Conservation (phyloP, 1,140 invertebrate genomes). For the Meloidogyne floridensis region DNA sequence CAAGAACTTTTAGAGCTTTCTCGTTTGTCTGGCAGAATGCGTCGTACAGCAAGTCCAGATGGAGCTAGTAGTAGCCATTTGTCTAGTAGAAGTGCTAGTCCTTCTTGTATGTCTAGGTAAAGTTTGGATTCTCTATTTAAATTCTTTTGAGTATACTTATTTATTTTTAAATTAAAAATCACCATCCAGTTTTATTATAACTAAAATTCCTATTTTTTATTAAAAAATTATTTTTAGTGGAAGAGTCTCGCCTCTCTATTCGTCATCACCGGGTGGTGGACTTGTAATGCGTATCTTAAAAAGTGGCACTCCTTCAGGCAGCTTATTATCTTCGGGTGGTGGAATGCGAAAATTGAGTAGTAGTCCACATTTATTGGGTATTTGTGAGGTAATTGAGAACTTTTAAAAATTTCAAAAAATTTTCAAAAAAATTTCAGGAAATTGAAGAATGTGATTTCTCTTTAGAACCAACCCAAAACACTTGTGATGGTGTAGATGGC, state of each 20-base stretch:
- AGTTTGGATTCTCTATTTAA: too few species aligned
- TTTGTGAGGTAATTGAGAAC: slow-evolving; percentile 56
- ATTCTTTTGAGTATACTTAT: too few species aligned
- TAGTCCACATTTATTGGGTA: slow-evolving; percentile 62
- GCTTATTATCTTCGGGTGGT: slow-evolving; percentile 36
- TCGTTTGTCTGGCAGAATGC: slow-evolving; percentile 46
- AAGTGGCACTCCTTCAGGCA: slow-evolving; percentile 2
- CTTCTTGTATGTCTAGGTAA: slow-evolving; percentile 44
- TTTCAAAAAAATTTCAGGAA: slow-evolving; percentile 19
- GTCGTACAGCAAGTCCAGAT: slow-evolving; percentile 49
- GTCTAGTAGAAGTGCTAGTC: slow-evolving; percentile 49
- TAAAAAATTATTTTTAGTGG: not conserved
- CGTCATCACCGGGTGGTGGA: not conserved
- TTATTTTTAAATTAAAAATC: too few species aligned
- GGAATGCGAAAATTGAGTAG: slow-evolving; percentile 63
- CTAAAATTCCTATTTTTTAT: too few species aligned
- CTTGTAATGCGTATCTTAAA: not conserved
- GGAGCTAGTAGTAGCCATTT: slow-evolving; percentile 26
- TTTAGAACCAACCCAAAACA: not conserved
- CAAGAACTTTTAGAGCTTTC: slow-evolving; percentile 63
- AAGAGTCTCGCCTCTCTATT: not conserved
- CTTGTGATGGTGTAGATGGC: slow-evolving; percentile 6
- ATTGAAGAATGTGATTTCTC: slow-evolving; percentile 38
- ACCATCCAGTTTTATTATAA: too few species aligned
- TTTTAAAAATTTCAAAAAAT: not conserved